Conservation (phyloP, 1,140 invertebrate genomes). For the Drosophila lini region DNA sequence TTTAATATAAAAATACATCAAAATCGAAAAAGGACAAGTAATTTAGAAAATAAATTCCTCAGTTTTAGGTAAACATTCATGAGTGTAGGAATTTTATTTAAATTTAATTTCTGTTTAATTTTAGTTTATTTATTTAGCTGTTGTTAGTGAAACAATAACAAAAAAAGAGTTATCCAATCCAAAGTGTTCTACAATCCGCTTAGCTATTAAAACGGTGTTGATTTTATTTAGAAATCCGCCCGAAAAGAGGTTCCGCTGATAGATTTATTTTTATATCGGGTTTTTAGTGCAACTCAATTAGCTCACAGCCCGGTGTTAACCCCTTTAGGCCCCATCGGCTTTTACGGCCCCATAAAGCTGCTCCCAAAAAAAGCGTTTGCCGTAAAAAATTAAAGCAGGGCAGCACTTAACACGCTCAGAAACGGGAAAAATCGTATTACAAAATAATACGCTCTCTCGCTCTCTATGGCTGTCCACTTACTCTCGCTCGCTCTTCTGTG, state of each 20-base stretch:
- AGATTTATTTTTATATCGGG: conserved; percentile 25
- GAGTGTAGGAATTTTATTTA: too few relatives aligned
- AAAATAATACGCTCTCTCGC: conserved; percentile 63
- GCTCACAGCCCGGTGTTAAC: conserved; percentile 33
- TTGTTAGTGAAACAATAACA: not conserved
- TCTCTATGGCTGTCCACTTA: not conserved
- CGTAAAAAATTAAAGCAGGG: conserved; percentile 75
- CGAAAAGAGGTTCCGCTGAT: not conserved
- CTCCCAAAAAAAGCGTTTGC: conserved; percentile 66
- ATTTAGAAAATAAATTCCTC: too few relatives aligned
- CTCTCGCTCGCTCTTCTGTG: conserved; percentile 34
- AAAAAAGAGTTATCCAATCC: not conserved
- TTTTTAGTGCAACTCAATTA: conserved; percentile 51
- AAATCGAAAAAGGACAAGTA: too few relatives aligned
- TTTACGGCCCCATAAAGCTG: conserved; percentile 49
- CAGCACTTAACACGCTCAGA: conserved; percentile 63
- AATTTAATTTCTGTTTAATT: too few relatives aligned
- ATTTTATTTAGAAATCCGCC: not conserved
- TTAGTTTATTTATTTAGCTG: too few relatives aligned
- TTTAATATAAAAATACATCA: too few relatives aligned
- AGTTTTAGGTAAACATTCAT: too few relatives aligned
- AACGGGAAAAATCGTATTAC: conserved; percentile 62
- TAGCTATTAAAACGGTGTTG: not conserved
- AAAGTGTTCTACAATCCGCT: too few relatives aligned
- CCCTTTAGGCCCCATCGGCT: conserved; percentile 39